phyloP scores from a whole-genome alignment of 2,113 vertebrate species.

The Gallinago jamesoni region DNA sequence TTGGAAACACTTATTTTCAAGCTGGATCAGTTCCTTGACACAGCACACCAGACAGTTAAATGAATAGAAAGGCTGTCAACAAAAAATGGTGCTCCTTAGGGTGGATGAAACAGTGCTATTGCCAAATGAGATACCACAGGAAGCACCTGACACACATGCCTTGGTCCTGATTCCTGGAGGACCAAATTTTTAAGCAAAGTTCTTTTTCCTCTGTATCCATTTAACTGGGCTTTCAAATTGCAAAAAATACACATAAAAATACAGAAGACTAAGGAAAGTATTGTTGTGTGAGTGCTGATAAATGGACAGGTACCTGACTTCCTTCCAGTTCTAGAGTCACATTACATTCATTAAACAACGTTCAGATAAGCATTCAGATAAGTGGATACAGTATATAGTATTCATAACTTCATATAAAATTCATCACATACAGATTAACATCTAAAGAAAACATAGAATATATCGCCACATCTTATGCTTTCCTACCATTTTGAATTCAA shows the following conservation, averaged over 20 bases:
- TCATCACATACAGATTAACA: not conserved
- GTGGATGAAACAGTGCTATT: not conserved
- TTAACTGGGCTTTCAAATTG: not conserved
- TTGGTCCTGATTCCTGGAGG: not conserved
- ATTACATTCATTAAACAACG: not conserved
- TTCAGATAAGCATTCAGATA: not conserved
- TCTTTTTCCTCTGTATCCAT: not conserved
- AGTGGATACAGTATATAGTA: not conserved
- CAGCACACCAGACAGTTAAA: not conserved
- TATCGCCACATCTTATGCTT: not conserved
- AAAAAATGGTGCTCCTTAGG: not conserved
- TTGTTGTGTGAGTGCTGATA: not conserved
- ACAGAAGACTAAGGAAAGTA: not conserved
- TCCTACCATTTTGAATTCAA: not conserved
- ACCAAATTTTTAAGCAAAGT: not conserved
- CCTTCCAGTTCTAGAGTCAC: not conserved
- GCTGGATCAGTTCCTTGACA: not conserved
- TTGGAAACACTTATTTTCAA: not conserved
- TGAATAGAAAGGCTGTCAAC: not conserved
- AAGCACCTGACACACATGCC: not conserved
- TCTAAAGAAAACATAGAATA: not conserved
- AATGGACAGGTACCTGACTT: not conserved
- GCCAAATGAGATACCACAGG: not conserved
- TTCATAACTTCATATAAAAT: not conserved
- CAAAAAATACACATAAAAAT: not conserved